Percentiles rank a stretch among this genome's conserved stretches.
Evolutionary conservation across 2,113 vertebrate genomes (phyloP).

Genomic region (Clarias macrocephalus): DNA sequence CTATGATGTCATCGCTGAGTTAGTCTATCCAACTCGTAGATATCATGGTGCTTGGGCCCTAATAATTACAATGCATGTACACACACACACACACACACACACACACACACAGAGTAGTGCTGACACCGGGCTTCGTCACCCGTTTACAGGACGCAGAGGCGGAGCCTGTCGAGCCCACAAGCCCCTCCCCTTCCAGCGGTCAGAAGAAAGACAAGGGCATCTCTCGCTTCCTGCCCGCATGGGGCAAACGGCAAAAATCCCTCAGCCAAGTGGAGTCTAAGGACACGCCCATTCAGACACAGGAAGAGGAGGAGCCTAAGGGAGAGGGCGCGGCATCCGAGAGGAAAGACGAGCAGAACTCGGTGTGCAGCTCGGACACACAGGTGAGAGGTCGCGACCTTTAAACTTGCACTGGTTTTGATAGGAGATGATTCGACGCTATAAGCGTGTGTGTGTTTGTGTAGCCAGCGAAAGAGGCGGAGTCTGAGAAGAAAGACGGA

Average conservation of each 20-base stretch:
- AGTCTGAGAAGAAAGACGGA: constrained; percentile 57
- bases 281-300: constrained; percentile 58
- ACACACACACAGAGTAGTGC: background rate
- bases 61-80: background rate
- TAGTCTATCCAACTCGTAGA: background rate
- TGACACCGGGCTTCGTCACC: background rate
- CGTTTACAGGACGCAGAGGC: constrained; percentile 19
- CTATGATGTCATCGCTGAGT: background rate
- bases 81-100: background rate
- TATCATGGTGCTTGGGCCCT: background rate
- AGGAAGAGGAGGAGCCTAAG: constrained; percentile 56
- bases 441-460: background rate
- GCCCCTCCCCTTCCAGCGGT: constrained; percentile 36
- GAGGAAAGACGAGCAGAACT: constrained; percentile 69
- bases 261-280: constrained; percentile 76
- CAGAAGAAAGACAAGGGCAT: constrained; percentile 86
- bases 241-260: constrained; percentile 96
- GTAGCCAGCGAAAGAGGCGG: constrained; percentile 79
- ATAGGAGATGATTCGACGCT: no score
- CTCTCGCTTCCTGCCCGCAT: constrained; percentile 90
- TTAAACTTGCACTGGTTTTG: background rate
- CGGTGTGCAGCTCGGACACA: constrained; percentile 72
- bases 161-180: constrained; percentile 46
- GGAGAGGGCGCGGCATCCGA: constrained; percentile 26
- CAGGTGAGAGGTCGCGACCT: constrained; percentile 71